These are phyloP conservation scores for Steromphala cineraria DNA, from an alignment of 2,888 invertebrate species.

Conservation along the genomic window DNA sequence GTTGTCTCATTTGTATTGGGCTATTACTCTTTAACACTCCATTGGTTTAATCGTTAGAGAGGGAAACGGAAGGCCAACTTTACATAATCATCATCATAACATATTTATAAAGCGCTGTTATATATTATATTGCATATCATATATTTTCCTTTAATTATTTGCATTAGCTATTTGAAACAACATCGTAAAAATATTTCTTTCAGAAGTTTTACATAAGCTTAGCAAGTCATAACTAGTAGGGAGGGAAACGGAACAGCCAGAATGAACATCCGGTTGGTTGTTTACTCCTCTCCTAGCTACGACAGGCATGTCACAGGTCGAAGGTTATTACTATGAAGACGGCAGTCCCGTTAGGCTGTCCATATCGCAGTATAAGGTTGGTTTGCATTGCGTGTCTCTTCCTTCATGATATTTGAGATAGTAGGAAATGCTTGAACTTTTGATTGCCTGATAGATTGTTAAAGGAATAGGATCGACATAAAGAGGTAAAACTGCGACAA, in stretches of 20 bases:
- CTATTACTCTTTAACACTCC: too few relatives aligned
- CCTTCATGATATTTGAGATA: not conserved
- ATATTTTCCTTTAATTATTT: too few relatives aligned
- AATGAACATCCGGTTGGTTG: not conserved
- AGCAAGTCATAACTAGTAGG: not conserved
- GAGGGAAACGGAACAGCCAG: constrained; percentile 11
- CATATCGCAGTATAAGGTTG: not conserved
- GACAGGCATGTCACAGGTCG: constrained; percentile 7
- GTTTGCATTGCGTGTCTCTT: not conserved
- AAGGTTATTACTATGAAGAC: not conserved
- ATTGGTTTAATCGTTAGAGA: too few relatives aligned
- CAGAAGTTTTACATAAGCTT: too few relatives aligned
- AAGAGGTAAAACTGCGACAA: not conserved
- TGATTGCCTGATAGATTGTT: constrained; percentile 5
- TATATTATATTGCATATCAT: too few relatives aligned
- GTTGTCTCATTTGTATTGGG: too few relatives aligned
- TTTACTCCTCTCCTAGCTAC: constrained; percentile 3
- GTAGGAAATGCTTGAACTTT: not conserved
- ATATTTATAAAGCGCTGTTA: too few relatives aligned
- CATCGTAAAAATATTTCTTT: too few relatives aligned
- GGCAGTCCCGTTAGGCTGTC: not conserved
- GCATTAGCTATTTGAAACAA: too few relatives aligned
- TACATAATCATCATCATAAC: too few relatives aligned
- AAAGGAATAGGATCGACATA: not conserved
- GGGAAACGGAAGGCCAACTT: too few relatives aligned